A percentile compares a stretch with the other conserved stretches of the same genome.
phyloP scores from a whole-genome alignment of 2,113 vertebrate genomes.

The Apodemus sylvaticus region DNA sequence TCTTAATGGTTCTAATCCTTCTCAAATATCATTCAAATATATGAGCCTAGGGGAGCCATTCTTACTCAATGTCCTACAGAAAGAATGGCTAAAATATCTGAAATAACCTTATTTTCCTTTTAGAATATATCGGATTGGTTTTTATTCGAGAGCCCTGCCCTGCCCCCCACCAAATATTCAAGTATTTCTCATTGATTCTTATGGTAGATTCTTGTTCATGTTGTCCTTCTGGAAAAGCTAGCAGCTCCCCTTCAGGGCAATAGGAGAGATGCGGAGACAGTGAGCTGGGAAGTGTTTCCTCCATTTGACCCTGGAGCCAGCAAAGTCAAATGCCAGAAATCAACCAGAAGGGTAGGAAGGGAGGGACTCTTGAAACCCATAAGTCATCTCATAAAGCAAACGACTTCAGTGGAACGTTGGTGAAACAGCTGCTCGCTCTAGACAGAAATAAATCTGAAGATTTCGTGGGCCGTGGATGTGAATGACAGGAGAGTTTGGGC shows the following conservation, averaged over 20 bases:
- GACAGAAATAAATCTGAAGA: not conserved
- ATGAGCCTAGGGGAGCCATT: not conserved
- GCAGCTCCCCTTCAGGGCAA: not conserved
- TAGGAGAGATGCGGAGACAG: too few species aligned
- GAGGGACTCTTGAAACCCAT: not conserved
- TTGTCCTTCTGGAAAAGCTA: not conserved
- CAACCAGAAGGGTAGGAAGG: not conserved
- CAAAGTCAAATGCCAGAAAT: not conserved
- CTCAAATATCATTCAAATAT: not conserved
- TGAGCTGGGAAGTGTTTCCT: not conserved
- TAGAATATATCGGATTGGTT: not conserved
- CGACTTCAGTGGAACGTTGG: not conserved
- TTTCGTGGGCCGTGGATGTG: not conserved
- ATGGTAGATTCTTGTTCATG: not conserved
- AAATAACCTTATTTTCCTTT: constrained; percentile 7
- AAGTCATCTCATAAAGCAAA: not conserved
- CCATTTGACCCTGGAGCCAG: not conserved
- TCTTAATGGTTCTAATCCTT: not conserved
- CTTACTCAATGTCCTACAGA: not conserved
- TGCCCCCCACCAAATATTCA: not conserved
- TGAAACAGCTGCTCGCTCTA: not conserved
- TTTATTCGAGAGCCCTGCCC: not conserved
- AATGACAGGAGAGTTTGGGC: not conserved
- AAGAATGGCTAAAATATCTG: not conserved
- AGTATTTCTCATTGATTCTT: not conserved